phyloP scores from a whole-genome alignment of 2,888 invertebrate genomes.

The Coleophora flavipennella region DNA sequence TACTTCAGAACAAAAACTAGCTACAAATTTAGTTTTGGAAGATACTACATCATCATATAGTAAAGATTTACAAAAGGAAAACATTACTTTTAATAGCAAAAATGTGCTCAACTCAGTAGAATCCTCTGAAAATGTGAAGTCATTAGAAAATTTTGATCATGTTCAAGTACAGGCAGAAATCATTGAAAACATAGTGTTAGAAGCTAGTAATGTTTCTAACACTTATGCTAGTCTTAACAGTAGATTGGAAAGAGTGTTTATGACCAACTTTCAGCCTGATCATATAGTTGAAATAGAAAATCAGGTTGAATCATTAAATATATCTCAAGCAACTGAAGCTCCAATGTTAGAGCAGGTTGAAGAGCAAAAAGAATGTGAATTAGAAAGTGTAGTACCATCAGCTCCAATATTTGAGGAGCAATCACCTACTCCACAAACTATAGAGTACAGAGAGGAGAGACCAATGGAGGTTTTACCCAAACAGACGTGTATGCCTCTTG shows the following conservation, averaged over 20 bases:
- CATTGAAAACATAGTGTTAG: slow-evolving; percentile 3
- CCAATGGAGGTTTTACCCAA: slow-evolving; percentile 18
- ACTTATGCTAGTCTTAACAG: slow-evolving; percentile 25
- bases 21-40: slow-evolving; percentile 4
- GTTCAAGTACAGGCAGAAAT: not conserved
- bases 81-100: too few relatives aligned
- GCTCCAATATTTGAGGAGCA: slow-evolving; percentile 43
- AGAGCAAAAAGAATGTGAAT: not conserved
- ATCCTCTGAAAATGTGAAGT: not conserved
- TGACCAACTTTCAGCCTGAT: slow-evolving; percentile 12
- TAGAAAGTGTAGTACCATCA: slow-evolving; percentile 32
- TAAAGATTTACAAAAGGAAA: too few relatives aligned
- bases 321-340: not conserved
- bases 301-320: not conserved
- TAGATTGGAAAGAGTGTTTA: slow-evolving; percentile 24
- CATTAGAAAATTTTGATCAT: too few relatives aligned
- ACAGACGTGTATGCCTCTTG: slow-evolving; percentile 40
- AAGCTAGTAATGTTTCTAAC: slow-evolving; percentile 1
- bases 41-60: not conserved
- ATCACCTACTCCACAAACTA: not conserved
- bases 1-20: not conserved
- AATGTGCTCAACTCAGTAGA: not conserved
- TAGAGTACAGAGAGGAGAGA: too few relatives aligned
- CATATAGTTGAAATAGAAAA: slow-evolving; percentile 1
- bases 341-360: slow-evolving; percentile 1